Evolutionary conservation across 2,888 invertebrate genomes (phyloP), one percentile per base, ranked within the genome.

Genomic region (Ryuthela nishihirai): DNA sequence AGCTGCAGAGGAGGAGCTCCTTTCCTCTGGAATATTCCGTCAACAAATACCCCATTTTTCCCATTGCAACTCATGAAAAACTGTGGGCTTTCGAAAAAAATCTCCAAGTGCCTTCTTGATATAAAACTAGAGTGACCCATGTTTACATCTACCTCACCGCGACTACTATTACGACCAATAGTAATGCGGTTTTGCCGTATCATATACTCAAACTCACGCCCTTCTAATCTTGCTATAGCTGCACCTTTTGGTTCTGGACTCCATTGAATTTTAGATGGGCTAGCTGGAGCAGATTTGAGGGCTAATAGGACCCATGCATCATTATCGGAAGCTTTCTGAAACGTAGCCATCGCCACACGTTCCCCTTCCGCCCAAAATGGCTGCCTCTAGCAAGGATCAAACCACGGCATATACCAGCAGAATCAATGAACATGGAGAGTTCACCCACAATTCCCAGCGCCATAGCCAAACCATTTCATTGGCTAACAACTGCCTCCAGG

Each of bases 111-210:
- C 75, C 86, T 85, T 67, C 97, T 84, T 66, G 95, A 95, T 71
- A 97, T 94, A 78, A 97, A 93, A 78, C 89, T 93, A 65, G 94
- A 95, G 77, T 92, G 92, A 74, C 95, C 95, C 87, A 97, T 95
- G 81, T 95, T 93, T 74, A 97, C 93, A 79, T 97, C 95, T 71
- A 97, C 95, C 77, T 91, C 88, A 71, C 95, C 95, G 74, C 91
- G 87, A 76, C 91, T 91, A 74, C 93, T 94, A 80, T 95, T 97
- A 69, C 97, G 84, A 64, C 97, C 97, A 75, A 97, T 93, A 70
- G 85, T 84, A 73, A 91, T 85, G 73, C 87, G 84, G 75, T 85
- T 86, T 76, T 90, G 88, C 67, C 88, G 82, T 76, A 93, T 88
- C 76, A 88, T 81, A 78, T 88, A 93, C 80, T 92, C 91, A 77